Base-by-base conservation (phyloP, 23 tunicate species). In the Clavelina lepadiformis region DNA sequence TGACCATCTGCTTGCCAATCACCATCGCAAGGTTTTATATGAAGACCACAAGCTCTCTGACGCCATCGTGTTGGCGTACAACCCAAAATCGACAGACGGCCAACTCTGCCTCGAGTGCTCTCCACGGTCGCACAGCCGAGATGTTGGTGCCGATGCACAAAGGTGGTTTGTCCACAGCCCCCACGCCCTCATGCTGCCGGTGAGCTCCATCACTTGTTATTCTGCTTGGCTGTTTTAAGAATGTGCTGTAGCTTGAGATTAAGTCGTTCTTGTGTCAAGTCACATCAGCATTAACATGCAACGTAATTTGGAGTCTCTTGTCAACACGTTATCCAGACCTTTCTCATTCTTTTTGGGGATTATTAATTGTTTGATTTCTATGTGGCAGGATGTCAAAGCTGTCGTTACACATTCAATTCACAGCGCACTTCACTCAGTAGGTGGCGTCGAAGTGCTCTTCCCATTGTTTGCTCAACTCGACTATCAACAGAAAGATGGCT, bases 151-250 rank as follows among this genome's bases (percentile, higher is more conserved):
- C 6, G 86, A 79, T 6, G 69, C 87, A n/a, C 88, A 85, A 22
- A 63, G 80, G 2, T 81, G 95, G 85, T 94, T 94, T 38, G 99
- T 94, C 13, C 99, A 94, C 70, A 94, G 68, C 51, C 99, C 95
- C 0, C 99, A 94, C 67, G 99, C 99, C 27, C 80, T 86, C 1
- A 89, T 89, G 97, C 56, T 89, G 32, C 97, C 69, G 55, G 97
- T 89, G 37, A 68, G 83, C 68, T 38, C 41, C 7, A 8, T 59
- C 24, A 18, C 23, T 6, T n/a, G n/a, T n/a, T n/a, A n/a, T n/a
- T n/a, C n/a, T n/a, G n/a, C n/a, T n/a, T n/a, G n/a, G n/a, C n/a
- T n/a, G n/a, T n/a, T n/a, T n/a, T n/a, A n/a, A n/a, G n/a, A n/a
- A n/a, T n/a, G n/a, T n/a, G n/a, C n/a, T n/a, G n/a, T n/a, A n/a